Percentiles rank a stretch among this genome's conserved stretches.
Evolutionary conservation across 2,888 invertebrate species (phyloP).

Genomic region (Linnaemya tessellans): DNA sequence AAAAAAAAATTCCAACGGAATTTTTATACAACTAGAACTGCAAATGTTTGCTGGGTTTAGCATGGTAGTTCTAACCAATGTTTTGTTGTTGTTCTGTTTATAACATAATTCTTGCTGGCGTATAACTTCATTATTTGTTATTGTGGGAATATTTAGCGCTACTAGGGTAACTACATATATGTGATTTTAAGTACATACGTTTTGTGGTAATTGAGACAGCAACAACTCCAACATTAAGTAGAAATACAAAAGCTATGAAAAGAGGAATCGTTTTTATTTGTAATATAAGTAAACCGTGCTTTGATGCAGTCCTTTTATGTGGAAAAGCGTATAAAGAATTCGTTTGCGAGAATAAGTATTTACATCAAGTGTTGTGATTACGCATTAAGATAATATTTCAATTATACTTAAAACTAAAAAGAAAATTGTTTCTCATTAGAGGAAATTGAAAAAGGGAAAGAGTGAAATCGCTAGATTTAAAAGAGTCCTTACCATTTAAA

Average conservation of each 20-base stretch:
- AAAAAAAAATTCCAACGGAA: too few relatives aligned
- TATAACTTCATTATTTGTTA: constrained; percentile 23
- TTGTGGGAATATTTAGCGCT: not conserved
- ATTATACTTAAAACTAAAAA: constrained; percentile 45
- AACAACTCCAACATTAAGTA: constrained; percentile 24
- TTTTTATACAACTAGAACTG: too few relatives aligned
- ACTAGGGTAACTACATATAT: constrained; percentile 25
- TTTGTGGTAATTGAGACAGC: constrained; percentile 38
- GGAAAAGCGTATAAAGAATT: constrained; percentile 5
- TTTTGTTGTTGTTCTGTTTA: constrained; percentile 26
- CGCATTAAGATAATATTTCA: constrained; percentile 67
- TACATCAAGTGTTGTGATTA: constrained; percentile 47
- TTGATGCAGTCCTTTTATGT: constrained; percentile 24
- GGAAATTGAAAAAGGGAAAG: constrained; percentile 15
- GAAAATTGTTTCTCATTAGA: constrained; percentile 42
- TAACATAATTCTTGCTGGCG: constrained; percentile 17
- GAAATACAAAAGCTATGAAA: not conserved
- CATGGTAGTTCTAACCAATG: constrained; percentile 48
- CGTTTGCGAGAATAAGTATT: not conserved
- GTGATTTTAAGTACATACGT: constrained; percentile 36
- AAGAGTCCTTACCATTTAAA: not conserved
- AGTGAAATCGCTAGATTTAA: not conserved
- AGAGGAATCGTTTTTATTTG: constrained; percentile 50
- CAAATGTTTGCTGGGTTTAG: constrained; percentile 25
- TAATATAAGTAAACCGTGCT: constrained; percentile 39